Conservation (phyloP, 2,888 invertebrate species). For the Rhaphigaster nebulosa region DNA sequence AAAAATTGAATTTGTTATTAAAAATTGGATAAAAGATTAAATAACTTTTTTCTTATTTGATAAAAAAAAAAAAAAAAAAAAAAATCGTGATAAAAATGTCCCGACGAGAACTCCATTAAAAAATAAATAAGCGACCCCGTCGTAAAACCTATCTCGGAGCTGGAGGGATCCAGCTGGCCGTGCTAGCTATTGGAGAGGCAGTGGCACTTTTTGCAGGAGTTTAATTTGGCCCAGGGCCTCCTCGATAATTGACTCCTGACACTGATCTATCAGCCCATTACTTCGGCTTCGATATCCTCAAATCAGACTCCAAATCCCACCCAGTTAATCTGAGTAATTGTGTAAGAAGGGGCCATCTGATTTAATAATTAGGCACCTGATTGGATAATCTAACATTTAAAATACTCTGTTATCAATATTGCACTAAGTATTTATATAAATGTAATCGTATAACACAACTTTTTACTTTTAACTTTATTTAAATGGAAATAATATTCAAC, state of each 20-base stretch:
- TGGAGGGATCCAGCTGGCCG: neutral
- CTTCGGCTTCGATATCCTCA: slow-evolving; percentile 6
- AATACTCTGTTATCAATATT: neutral
- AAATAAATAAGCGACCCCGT: slow-evolving; percentile 25
- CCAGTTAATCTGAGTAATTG: neutral
- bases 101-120: slow-evolving; percentile 23
- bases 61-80: neutral
- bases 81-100: neutral
- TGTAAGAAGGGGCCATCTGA: neutral
- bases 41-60: neutral
- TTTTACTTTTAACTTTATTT: too few species aligned
- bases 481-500: too few species aligned
- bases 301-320: neutral
- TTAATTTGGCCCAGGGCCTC: slow-evolving; percentile 47
- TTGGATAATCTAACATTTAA: neutral
- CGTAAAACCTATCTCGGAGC: neutral
- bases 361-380: neutral
- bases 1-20: neutral
- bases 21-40: neutral
- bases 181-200: slow-evolving; percentile 10
- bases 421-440: neutral
- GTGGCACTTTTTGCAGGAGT: slow-evolving; percentile 45
- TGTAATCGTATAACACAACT: too few species aligned
- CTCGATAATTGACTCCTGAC: slow-evolving; percentile 42
- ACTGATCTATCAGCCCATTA: slow-evolving; percentile 33